A percentile compares a stretch with the other conserved stretches of the same genome.
Conservation (phyloP, 2,113 vertebrate genomes). For the Tragelaphus buxtoni region DNA sequence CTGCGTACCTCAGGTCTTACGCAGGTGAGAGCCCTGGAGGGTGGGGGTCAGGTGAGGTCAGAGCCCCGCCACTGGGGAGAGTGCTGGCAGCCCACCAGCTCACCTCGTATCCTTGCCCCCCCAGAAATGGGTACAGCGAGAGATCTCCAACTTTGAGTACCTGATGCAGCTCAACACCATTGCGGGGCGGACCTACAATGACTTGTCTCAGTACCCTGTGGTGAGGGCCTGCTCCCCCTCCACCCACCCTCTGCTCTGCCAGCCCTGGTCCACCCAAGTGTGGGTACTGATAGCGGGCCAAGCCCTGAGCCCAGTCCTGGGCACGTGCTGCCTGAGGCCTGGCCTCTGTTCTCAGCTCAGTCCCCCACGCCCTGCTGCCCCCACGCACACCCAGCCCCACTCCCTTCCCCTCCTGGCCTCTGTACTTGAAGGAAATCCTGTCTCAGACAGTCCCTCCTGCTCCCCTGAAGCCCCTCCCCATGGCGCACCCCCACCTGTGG, state of each 20-base stretch:
- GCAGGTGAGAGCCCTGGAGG: conserved; percentile 82
- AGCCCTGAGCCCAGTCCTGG: background rate
- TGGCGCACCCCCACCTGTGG: background rate
- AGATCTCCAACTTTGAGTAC: conserved; percentile 99
- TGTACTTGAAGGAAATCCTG: background rate
- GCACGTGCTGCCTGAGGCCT: background rate
- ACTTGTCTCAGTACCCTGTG: conserved; percentile 98
- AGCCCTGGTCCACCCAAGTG: background rate
- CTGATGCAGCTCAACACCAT: conserved; percentile 99
- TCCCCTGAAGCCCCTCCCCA: background rate
- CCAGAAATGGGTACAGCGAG: conserved; percentile 96
- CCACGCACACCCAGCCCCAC: background rate
- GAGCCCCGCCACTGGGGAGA: background rate
- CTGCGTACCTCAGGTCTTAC: conserved; percentile 95
- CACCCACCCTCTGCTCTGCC: background rate
- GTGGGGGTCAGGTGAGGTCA: background rate
- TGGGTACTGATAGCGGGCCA: background rate
- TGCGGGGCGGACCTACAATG: conserved; percentile 95
- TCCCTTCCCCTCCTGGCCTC: background rate
- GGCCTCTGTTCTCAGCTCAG: background rate
- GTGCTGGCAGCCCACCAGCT: background rate
- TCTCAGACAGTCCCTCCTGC: background rate
- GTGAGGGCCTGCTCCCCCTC: conserved; percentile 77
- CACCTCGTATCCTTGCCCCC: background rate
- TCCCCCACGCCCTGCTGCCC: background rate